Evolutionary conservation across 2,113 vertebrate genomes (phyloP).

Genomic region (Hiodon alosoides): DNA sequence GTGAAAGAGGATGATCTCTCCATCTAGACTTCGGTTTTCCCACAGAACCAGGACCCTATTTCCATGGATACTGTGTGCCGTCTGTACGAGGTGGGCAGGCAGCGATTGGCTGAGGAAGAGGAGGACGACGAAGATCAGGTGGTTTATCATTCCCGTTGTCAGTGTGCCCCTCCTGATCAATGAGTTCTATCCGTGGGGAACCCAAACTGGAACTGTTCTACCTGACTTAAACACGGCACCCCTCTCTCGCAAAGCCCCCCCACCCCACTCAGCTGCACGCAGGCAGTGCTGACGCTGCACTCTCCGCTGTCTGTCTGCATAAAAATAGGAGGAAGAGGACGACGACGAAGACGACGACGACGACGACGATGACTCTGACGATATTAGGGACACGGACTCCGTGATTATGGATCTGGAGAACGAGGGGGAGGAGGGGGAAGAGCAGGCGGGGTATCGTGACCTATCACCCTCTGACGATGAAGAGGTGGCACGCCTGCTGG

Average conservation of each 20-base stretch:
- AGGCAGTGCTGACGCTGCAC: not conserved
- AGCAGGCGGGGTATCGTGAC: constrained; percentile 84
- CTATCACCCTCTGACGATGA: constrained; percentile 89
- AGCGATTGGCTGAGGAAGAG: constrained; percentile 93
- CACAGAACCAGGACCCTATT: constrained; percentile 91
- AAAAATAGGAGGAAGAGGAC: constrained; percentile 82
- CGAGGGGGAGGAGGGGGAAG: constrained; percentile 78
- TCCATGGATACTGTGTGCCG: constrained; percentile 97
- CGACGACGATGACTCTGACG: constrained; percentile 85
- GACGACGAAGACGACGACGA: constrained; percentile 88
- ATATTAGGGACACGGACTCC: constrained; percentile 87
- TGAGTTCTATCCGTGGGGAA: not conserved
- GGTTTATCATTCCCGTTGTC: constrained; percentile 42
- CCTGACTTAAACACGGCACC: too few relatives aligned
- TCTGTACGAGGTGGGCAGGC: constrained; percentile 92
- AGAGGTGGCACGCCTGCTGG: constrained; percentile 82
- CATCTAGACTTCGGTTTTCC: not conserved
- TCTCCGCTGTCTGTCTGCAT: constrained; percentile 48
- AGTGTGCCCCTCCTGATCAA: not conserved
- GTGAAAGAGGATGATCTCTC: too few relatives aligned
- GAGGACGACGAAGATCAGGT: constrained; percentile 98
- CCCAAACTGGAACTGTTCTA: not conserved
- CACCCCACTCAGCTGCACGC: not conserved
- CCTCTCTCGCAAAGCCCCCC: too few relatives aligned
- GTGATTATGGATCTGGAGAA: constrained; percentile 86